Conservation (phyloP, 2,888 invertebrate genomes). For the Hetaerina titia region DNA sequence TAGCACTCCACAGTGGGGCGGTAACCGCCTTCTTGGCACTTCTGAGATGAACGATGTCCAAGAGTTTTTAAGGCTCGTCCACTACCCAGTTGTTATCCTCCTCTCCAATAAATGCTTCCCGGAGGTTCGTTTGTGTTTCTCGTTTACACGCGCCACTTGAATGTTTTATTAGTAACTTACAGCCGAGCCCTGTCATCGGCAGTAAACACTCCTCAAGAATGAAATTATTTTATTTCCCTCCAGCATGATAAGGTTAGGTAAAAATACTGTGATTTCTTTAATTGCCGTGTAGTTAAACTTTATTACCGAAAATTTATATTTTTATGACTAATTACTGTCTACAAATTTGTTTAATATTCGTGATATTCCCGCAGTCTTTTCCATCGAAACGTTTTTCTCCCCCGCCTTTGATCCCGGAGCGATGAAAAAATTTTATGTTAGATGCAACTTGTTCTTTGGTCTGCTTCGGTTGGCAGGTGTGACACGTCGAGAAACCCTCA, state of each 20-base stretch:
- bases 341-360: not conserved
- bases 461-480: conserved; percentile 5
- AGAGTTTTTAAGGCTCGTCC: not conserved
- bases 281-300: not conserved
- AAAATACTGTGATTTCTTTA: not conserved
- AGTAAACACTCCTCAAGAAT: not conserved
- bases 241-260: not conserved
- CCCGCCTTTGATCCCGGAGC: not conserved
- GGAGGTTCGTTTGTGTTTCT: not conserved
- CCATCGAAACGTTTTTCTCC: not conserved
- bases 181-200: not conserved
- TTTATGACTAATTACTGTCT: not conserved
- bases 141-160: not conserved
- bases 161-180: not conserved
- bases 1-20: not conserved
- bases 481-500: not conserved
- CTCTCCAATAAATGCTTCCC: not conserved
- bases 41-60: not conserved
- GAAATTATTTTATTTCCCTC: not conserved
- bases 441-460: conserved; percentile 1
- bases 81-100: not conserved
- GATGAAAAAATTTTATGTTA: not conserved
- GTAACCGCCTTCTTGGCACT: not conserved
- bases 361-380: not conserved
- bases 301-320: not conserved